Conservation (phyloP, 2,113 vertebrate genomes). For the Entelurus aequoreus region DNA sequence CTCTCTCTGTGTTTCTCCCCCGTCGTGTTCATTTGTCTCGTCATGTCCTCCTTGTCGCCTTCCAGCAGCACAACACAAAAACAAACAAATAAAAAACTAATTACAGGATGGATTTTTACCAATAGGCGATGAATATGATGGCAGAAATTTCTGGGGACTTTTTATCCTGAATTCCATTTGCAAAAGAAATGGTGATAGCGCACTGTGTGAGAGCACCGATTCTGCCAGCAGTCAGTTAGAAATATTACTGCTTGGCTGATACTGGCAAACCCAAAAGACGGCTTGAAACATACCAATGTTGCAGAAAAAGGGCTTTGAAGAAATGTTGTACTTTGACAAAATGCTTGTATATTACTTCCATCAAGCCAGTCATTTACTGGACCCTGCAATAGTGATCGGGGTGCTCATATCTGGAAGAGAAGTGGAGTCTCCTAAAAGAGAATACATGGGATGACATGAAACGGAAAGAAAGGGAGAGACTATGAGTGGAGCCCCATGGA, state of each 20-base stretch:
- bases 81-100: background rate
- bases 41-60: no score
- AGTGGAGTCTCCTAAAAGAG: constrained; percentile 1
- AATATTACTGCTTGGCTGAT: constrained; percentile 16
- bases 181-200: no score
- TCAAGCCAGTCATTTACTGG: background rate
- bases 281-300: constrained; percentile 13
- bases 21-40: no score
- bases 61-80: no score
- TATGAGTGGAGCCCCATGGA: background rate
- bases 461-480: constrained; percentile 4
- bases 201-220: no score
- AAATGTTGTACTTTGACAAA: constrained; percentile 11
- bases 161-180: no score
- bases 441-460: background rate
- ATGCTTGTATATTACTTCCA: constrained; percentile 22
- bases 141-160: no score
- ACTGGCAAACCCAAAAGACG: constrained; percentile 7
- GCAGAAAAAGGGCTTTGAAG: constrained; percentile 25
- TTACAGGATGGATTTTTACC: background rate
- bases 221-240: no score
- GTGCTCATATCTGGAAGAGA: constrained; percentile 21
- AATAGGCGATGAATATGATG: no score
- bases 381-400: constrained; percentile 14
- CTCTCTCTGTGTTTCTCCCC: no score